A percentile compares a stretch with the other conserved stretches of the same genome.
Conservation (phyloP, 2,113 vertebrate genomes). For the Panthera tigris region DNA sequence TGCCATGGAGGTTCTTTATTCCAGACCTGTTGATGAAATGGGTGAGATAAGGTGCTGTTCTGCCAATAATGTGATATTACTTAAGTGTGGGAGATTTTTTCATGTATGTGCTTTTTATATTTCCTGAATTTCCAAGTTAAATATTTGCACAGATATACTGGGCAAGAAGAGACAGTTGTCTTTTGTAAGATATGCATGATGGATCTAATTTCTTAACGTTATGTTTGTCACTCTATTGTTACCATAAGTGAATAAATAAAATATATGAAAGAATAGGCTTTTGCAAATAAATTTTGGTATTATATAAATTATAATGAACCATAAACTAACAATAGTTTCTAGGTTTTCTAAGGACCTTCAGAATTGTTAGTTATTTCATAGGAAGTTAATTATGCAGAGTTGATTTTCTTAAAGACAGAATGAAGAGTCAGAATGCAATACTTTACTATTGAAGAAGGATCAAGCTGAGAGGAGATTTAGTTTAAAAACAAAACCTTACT, state of each 20-base stretch:
- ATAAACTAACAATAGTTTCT: background rate
- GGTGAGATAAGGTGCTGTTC: accelerated
- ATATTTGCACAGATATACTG: background rate
- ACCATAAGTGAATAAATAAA: background rate
- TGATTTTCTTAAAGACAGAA: background rate
- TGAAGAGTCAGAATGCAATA: background rate
- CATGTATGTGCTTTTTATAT: background rate
- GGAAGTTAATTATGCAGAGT: background rate
- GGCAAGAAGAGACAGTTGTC: background rate
- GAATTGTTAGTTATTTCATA: background rate
- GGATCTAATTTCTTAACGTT: background rate
- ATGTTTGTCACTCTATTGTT: background rate
- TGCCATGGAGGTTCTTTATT: background rate
- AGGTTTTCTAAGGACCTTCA: background rate
- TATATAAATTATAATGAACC: background rate
- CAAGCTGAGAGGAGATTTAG: background rate
- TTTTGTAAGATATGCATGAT: background rate
- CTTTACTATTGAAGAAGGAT: background rate
- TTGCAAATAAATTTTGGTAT: background rate
- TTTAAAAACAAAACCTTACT: background rate
- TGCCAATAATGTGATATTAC: background rate
- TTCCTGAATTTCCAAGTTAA: background rate
- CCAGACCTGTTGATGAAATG: background rate
- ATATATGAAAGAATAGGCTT: background rate
- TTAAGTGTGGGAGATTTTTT: background rate